Conservation (phyloP, 2,113 vertebrate genomes). For the Garra rufa region DNA sequence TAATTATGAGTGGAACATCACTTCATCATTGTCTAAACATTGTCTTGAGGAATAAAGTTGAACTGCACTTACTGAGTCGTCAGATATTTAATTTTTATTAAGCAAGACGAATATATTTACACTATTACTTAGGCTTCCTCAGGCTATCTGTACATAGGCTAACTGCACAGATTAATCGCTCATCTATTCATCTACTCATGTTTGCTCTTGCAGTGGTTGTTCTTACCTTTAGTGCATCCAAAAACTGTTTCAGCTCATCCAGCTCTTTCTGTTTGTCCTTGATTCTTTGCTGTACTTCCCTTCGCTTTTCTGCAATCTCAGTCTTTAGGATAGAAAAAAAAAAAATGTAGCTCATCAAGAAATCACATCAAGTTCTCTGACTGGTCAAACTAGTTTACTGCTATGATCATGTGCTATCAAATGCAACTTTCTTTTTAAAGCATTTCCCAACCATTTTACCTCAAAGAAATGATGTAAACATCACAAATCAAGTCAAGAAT, state of each 20-base stretch:
- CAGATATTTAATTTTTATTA: too few species aligned
- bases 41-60: too few species aligned
- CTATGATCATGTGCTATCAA: neutral
- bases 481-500: neutral
- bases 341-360: neutral
- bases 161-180: neutral
- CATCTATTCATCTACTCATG: neutral
- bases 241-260: neutral
- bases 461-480: neutral
- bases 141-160: too few species aligned
- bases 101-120: too few species aligned
- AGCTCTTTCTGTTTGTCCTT: neutral
- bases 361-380: neutral
- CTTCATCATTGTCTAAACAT: too few species aligned
- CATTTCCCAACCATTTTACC: neutral
- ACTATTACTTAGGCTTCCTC: too few species aligned
- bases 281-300: neutral
- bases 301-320: neutral
- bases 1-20: too few species aligned
- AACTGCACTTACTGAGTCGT: too few species aligned
- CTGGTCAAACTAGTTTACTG: neutral
- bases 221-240: neutral
- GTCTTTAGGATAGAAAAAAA: neutral
- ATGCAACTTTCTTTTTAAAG: neutral
- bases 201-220: neutral